phyloP scores from a whole-genome alignment of 2,113 vertebrate species.

The Ictalurus furcatus region DNA sequence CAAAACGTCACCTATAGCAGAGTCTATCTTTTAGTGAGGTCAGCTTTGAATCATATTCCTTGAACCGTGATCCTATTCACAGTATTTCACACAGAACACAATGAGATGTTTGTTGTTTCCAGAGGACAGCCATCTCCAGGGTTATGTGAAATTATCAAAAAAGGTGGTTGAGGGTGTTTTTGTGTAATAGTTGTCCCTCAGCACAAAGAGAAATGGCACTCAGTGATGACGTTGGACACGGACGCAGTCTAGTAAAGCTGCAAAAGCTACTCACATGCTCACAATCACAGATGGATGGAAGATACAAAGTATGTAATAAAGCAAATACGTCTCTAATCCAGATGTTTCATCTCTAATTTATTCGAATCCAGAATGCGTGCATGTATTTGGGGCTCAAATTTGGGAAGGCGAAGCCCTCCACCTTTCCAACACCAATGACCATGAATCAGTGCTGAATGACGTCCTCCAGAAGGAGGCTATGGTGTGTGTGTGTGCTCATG shows the following conservation, averaged over 20 bases:
- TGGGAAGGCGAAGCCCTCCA: background rate
- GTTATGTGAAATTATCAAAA: background rate
- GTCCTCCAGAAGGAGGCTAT: constrained; percentile 14
- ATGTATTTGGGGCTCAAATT: background rate
- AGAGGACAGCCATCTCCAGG: background rate
- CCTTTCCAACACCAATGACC: background rate
- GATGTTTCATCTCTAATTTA: background rate
- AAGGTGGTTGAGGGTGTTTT: background rate
- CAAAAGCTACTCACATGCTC: background rate
- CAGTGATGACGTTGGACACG: background rate
- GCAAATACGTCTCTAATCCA: background rate
- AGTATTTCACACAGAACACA: background rate
- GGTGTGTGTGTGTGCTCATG: background rate
- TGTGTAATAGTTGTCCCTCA: background rate
- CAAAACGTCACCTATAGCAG: background rate
- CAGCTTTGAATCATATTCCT: background rate
- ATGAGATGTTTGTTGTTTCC: background rate
- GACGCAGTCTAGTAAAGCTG: background rate
- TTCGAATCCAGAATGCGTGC: background rate
- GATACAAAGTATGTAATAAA: background rate
- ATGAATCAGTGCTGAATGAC: background rate
- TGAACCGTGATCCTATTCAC: too few species aligned
- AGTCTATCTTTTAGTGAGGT: background rate
- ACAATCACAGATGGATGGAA: background rate
- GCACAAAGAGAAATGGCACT: background rate